Evolutionary conservation across 2,888 invertebrate species (phyloP).

Genomic region (Leptinotarsa juncta): DNA sequence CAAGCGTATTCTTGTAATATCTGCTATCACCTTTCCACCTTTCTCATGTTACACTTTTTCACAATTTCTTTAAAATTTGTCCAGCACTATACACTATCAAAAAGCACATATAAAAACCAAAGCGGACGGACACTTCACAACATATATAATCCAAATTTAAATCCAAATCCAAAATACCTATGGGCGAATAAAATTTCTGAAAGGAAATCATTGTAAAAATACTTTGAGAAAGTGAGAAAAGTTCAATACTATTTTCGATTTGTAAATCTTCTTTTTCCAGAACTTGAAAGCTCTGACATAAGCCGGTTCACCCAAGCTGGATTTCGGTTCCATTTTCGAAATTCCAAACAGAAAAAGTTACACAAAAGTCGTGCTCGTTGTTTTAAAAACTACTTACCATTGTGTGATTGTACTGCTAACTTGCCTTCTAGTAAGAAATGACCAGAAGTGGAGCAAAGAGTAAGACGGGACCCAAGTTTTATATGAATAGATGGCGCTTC

Average conservation of each 20-base stretch:
- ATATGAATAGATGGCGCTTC: slow-evolving; percentile 80
- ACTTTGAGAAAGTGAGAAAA: slow-evolving; percentile 43
- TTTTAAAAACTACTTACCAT: slow-evolving; percentile 63
- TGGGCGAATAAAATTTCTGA: slow-evolving; percentile 44
- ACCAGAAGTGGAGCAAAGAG: slow-evolving; percentile 82
- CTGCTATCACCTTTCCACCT: slow-evolving; percentile 3
- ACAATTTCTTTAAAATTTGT: slow-evolving; percentile 29
- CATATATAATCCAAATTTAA: slow-evolving; percentile 37
- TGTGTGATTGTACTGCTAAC: slow-evolving; percentile 63
- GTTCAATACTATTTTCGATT: slow-evolving; percentile 61
- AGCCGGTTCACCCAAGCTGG: slow-evolving; percentile 54
- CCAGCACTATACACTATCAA: slow-evolving; percentile 38
- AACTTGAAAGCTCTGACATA: slow-evolving; percentile 61
- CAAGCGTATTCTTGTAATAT: background rate
- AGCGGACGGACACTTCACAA: slow-evolving; percentile 47
- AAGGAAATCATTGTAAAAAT: slow-evolving; percentile 34
- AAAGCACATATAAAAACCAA: slow-evolving; percentile 49
- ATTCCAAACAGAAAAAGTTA: slow-evolving; percentile 26
- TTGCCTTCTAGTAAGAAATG: slow-evolving; percentile 79
- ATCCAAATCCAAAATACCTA: slow-evolving; percentile 53
- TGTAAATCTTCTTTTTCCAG: slow-evolving; percentile 63
- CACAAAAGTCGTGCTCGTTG: slow-evolving; percentile 44
- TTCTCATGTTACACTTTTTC: background rate
- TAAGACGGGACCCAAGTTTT: slow-evolving; percentile 77
- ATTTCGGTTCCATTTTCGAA: slow-evolving; percentile 45